Conservation (phyloP, 2,797 vertebrate species). For the Knipowitschia caucasica region DNA sequence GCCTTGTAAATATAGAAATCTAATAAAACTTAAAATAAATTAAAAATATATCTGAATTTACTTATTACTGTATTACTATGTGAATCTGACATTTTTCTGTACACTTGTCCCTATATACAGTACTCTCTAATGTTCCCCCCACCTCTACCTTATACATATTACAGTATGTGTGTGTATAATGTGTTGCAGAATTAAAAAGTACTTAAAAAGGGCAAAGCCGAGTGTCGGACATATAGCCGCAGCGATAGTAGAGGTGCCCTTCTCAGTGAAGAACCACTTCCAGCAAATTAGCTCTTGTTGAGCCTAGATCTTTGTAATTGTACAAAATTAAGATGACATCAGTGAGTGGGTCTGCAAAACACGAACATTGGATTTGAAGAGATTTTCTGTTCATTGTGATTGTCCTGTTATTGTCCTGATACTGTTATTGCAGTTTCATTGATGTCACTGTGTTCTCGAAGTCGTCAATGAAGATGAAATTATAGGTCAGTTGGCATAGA, state of each 20-base stretch:
- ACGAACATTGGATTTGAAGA: background rate
- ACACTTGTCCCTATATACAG: no score
- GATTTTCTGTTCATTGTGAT: slow-evolving; percentile 1
- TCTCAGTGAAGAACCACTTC: background rate
- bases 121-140: no score
- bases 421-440: background rate
- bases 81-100: no score
- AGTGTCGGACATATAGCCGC: background rate
- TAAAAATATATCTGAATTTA: no score
- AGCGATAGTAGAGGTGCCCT: background rate
- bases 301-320: background rate
- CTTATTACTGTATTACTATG: no score
- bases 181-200: background rate
- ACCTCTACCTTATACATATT: background rate
- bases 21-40: no score
- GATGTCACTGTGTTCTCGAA: background rate
- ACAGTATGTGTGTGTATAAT: background rate
- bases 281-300: background rate
- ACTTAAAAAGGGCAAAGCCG: background rate
- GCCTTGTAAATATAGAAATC: no score
- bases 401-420: background rate
- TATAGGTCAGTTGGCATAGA: slow-evolving; percentile 2
- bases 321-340: slow-evolving; percentile 1
- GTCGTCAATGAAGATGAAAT: background rate
- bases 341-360: slow-evolving; percentile 2